Conservation (phyloP, 2,113 vertebrate species). For the Prunella fulvescens region DNA sequence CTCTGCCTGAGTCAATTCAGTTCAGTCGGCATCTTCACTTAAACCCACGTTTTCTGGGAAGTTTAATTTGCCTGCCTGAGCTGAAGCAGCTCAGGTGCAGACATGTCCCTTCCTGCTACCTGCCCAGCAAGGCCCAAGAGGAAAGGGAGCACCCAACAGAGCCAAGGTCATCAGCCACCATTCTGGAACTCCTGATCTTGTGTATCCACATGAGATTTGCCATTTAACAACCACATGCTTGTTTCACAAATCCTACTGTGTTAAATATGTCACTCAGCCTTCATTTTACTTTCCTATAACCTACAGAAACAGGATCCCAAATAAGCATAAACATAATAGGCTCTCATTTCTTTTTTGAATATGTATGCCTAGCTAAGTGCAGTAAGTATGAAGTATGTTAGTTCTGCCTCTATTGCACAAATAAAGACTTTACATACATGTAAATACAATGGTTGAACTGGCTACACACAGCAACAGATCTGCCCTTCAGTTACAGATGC, state of each 20-base stretch:
- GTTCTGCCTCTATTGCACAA: not conserved
- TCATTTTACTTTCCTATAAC: not conserved
- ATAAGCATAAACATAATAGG: not conserved
- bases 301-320: not conserved
- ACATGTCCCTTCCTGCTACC: not conserved
- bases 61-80: not conserved
- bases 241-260: not conserved
- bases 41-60: not conserved
- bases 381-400: not conserved
- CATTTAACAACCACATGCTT: not conserved
- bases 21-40: not conserved
- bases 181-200: not conserved
- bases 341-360: not conserved
- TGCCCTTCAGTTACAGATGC: not conserved
- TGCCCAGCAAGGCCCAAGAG: not conserved
- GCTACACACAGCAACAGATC: not conserved
- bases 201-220: not conserved
- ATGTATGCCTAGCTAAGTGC: not conserved
- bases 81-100: not conserved
- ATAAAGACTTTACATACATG: not conserved
- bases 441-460: not conserved
- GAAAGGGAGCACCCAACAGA: not conserved
- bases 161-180: accelerated
- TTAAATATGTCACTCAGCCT: not conserved
- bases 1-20: not conserved